Evolutionary conservation across 1,140 invertebrate species (phyloP), one percentile per base, ranked within the genome.

Genomic region (Magallana angulata): DNA sequence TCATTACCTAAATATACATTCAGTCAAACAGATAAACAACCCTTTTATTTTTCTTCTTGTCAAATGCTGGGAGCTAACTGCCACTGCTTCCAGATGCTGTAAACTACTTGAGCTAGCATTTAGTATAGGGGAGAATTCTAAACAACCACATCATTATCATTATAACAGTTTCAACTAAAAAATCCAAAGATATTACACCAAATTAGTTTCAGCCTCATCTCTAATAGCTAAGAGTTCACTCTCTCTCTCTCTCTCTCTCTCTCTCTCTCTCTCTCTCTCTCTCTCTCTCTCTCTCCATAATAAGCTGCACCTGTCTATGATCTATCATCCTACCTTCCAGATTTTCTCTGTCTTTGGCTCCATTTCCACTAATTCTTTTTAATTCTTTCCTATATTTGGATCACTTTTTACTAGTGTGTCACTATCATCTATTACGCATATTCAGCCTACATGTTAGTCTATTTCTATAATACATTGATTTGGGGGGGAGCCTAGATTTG

Each of bases 51-150:
- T 36, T 30, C 7, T 76, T 12, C 68, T 76, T 76, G 68, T 76
- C 68, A 76, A 76, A 76, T 36, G 30, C 36, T 48, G 18, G 8
- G 9, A 76, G 64, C 24, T 71, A 71, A 30, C 18, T 30, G 18
- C 68, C 68, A 76, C 24, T 76, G 68, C 36, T 76, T 76, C 68
- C 24, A 76, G 24, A 76, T 76, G 24, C 14, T 76, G 68, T 76
- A 76, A 76, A 76, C 68, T 30, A 30, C 68, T 30, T 30, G 12
- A 30, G 18, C 36, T 48, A 24, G 16, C 64, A 24, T 62, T 62
- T 62, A 62, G 60, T 62, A n/a, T n/a, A 36, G 68, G 9, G 64
- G 3, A 76, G 68, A 76, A 76, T 76, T 24, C 24, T 30, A 76
- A 12, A 76, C 68, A 76, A 12, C 24, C 68, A 30, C 68, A 76